Percentiles rank a stretch among this genome's conserved stretches.
phyloP scores from a whole-genome alignment of 2,797 vertebrate genomes.

The Gastrophryne carolinensis region DNA sequence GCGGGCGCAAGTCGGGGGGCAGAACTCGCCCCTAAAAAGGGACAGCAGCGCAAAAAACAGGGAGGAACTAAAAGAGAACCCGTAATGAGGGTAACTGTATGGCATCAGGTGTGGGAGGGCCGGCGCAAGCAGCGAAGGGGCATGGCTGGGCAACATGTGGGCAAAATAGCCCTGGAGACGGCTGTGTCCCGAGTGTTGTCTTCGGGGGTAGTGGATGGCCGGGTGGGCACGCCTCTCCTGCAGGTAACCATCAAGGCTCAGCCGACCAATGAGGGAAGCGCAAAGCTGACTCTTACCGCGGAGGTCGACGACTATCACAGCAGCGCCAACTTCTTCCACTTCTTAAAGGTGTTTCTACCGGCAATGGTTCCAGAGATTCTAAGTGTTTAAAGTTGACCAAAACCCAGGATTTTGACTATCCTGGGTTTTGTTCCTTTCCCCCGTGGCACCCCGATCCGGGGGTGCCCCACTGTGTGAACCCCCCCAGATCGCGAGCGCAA shows the following conservation, averaged over 20 bases:
- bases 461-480: too few relatives aligned
- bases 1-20: background rate
- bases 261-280: conserved; percentile 45
- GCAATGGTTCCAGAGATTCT: conserved; percentile 65
- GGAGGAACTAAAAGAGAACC: background rate
- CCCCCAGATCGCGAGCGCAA: too few relatives aligned
- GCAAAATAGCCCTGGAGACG: conserved; percentile 73
- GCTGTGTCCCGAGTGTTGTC: conserved; percentile 72
- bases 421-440: too few relatives aligned
- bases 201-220: conserved; percentile 56
- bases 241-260: conserved; percentile 67
- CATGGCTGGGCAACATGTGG: conserved; percentile 53
- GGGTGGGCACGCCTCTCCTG: conserved; percentile 60
- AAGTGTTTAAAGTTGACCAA: background rate
- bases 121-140: conserved; percentile 62
- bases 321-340: conserved; percentile 84
- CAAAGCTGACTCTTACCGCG: conserved; percentile 62
- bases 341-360: conserved; percentile 81
- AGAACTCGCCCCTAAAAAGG: background rate
- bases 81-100: conserved; percentile 51
- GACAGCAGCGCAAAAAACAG: background rate
- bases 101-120: conserved; percentile 81
- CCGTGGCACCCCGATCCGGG: too few relatives aligned
- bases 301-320: conserved; percentile 60
- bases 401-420: too few relatives aligned